These are phyloP conservation scores for Danionella cerebrum DNA, from an alignment of 2,113 vertebrate genomes.

Conservation along the genomic window DNA sequence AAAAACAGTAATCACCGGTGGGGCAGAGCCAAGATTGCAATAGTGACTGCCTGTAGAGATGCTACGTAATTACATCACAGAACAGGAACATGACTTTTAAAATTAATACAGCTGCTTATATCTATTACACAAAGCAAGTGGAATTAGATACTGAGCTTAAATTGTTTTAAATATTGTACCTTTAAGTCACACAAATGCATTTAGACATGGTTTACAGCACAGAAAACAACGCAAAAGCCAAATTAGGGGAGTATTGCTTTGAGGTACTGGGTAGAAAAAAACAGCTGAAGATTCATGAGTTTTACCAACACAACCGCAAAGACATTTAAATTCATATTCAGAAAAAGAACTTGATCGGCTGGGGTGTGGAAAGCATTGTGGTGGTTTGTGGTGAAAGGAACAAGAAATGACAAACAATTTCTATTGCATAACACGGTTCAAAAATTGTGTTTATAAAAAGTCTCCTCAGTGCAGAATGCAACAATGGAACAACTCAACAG, in stretches of 20 bases:
- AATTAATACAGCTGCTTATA: too few relatives aligned
- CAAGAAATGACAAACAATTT: constrained; percentile 3
- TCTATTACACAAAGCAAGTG: too few relatives aligned
- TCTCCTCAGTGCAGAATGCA: constrained; percentile 38
- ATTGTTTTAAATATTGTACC: too few relatives aligned
- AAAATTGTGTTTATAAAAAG: constrained; percentile 18
- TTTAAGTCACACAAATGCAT: not conserved
- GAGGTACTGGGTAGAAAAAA: constrained; percentile 34
- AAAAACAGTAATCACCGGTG: too few relatives aligned
- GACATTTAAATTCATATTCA: constrained; percentile 19
- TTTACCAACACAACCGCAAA: constrained; percentile 4
- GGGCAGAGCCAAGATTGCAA: too few relatives aligned
- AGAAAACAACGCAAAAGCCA: not conserved
- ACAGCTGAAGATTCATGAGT: not conserved
- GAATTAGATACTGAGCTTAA: too few relatives aligned
- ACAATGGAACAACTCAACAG: constrained; percentile 41
- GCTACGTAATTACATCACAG: too few relatives aligned
- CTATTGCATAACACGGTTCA: constrained; percentile 25
- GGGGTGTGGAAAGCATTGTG: constrained; percentile 32
- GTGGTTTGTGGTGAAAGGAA: constrained; percentile 7
- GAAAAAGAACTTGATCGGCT: not conserved
- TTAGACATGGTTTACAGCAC: not conserved
- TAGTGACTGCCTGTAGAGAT: too few relatives aligned
- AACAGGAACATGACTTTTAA: too few relatives aligned
- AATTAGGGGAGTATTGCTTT: constrained; percentile 36